Percentiles rank a stretch among this genome's conserved stretches.
Conservation (phyloP, 2,113 vertebrate species). For the Thinocorus orbignyianus region DNA sequence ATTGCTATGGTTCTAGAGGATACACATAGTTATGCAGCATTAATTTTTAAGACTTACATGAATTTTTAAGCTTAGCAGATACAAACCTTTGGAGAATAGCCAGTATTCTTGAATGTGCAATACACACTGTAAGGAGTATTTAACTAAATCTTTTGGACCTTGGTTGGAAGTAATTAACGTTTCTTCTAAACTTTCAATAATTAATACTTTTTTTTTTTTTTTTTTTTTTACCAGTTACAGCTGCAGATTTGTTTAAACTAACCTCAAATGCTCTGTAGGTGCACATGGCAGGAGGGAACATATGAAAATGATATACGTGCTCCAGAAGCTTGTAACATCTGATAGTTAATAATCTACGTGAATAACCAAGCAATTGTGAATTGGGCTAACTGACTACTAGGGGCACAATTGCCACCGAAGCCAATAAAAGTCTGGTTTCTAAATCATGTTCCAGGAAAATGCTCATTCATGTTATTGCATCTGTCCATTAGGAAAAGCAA, state of each 20-base stretch:
- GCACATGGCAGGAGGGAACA: neutral
- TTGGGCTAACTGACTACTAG: neutral
- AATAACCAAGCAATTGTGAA: neutral
- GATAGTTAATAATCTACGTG: neutral
- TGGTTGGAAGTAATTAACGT: conserved; percentile 55
- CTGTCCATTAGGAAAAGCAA: neutral
- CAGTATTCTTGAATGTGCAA: conserved; percentile 35
- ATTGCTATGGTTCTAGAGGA: conserved; percentile 52
- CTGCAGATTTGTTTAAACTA: conserved; percentile 49
- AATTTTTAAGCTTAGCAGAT: conserved; percentile 67
- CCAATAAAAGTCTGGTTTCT: neutral
- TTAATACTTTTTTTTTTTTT: neutral
- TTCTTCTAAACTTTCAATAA: conserved; percentile 47
- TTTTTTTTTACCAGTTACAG: neutral
- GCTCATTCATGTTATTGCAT: neutral
- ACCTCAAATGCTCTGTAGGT: neutral
- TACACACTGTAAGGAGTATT: conserved; percentile 44
- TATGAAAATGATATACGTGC: neutral
- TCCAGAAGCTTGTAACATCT: neutral
- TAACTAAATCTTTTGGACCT: conserved; percentile 48
- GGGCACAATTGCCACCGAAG: neutral
- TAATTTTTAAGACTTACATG: conserved; percentile 59
- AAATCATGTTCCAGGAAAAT: neutral
- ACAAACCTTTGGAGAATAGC: conserved; percentile 59
- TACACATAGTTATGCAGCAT: conserved; percentile 44